Evolutionary conservation across 2,888 invertebrate species (phyloP).

Genomic region (Sylvicola fuscatus): DNA sequence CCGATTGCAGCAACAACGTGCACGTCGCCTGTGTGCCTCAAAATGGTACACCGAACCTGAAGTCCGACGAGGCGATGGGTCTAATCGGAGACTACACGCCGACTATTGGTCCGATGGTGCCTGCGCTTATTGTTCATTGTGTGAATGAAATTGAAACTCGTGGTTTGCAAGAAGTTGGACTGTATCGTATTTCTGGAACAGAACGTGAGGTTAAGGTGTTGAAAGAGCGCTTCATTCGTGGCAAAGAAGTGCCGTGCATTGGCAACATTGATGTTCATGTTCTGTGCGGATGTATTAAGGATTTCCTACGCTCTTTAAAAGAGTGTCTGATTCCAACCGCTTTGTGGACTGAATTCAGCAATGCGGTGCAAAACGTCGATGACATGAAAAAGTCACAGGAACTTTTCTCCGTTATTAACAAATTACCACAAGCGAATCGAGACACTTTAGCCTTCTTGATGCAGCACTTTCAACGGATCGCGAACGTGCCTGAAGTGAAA

Average conservation of each 20-base stretch:
- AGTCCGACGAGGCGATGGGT: constrained; percentile 33
- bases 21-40: constrained; percentile 76
- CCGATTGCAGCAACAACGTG: constrained; percentile 62
- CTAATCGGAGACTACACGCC: constrained; percentile 76
- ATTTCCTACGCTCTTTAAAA: constrained; percentile 70
- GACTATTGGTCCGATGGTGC: constrained; percentile 74
- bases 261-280: constrained; percentile 59
- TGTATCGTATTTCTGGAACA: constrained; percentile 82
- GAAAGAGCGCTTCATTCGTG: constrained; percentile 71
- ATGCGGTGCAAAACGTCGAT: constrained; percentile 30
- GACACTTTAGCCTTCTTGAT: constrained; percentile 88
- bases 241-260: constrained; percentile 67
- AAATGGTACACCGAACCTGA: constrained; percentile 36
- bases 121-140: constrained; percentile 83
- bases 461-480: constrained; percentile 68
- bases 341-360: constrained; percentile 49
- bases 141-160: constrained; percentile 83
- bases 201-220: constrained; percentile 70
- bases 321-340: constrained; percentile 75
- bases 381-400: constrained; percentile 31
- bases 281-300: constrained; percentile 84
- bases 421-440: constrained; percentile 79
- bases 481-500: constrained; percentile 63
- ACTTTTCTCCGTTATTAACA: constrained; percentile 54
- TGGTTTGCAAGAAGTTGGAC: constrained; percentile 68